phyloP scores from a whole-genome alignment of 2,113 vertebrate genomes.

The Cranoglanis bouderius region DNA sequence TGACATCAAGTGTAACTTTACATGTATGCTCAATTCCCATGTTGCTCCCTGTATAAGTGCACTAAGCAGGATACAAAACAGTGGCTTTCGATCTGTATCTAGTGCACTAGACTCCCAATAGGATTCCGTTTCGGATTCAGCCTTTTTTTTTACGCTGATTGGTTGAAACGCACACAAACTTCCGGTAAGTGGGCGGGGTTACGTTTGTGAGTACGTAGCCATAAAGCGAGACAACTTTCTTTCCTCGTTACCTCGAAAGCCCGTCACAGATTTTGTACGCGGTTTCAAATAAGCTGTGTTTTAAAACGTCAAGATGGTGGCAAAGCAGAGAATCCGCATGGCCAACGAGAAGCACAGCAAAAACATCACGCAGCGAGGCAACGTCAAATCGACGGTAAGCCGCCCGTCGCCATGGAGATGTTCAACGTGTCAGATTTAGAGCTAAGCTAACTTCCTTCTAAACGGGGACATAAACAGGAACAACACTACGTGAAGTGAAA shows the following conservation, averaged over 20 bases:
- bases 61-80: not conserved
- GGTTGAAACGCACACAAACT: not conserved
- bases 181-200: conserved; percentile 44
- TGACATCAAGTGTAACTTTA: not conserved
- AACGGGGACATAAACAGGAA: not conserved
- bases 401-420: conserved; percentile 17
- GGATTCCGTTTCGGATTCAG: not conserved
- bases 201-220: conserved; percentile 45
- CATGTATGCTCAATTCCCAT: not conserved
- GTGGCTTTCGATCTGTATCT: not conserved
- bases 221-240: conserved; percentile 43
- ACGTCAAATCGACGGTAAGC: conserved; percentile 59
- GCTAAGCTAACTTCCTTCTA: not conserved
- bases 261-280: not conserved
- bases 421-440: not conserved
- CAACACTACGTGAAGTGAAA: too few species aligned
- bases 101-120: not conserved
- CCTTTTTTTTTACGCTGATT: not conserved
- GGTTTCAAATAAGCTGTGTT: not conserved
- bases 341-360: conserved; percentile 80
- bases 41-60: not conserved
- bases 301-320: conserved; percentile 64
- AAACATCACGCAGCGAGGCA: conserved; percentile 74
- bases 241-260: not conserved
- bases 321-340: conserved; percentile 75